phyloP scores from a whole-genome alignment of 2,113 vertebrate species.

The Butorides virescens region DNA sequence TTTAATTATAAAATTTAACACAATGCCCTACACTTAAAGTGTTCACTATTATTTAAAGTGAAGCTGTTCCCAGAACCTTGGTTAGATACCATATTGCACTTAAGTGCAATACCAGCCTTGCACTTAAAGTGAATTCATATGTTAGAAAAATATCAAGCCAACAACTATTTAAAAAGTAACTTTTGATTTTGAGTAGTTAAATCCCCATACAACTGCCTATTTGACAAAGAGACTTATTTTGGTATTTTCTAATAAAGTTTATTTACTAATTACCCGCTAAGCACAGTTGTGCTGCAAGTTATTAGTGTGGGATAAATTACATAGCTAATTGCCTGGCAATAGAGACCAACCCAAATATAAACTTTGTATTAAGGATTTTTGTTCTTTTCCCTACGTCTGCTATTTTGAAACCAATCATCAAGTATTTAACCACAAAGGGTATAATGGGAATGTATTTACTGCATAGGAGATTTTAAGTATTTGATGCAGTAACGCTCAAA shows the following conservation, averaged over 20 bases:
- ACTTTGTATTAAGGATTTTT: not conserved
- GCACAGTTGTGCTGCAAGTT: not conserved
- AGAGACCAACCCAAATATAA: not conserved
- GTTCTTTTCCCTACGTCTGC: not conserved
- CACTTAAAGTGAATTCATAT: not conserved
- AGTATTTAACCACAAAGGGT: not conserved
- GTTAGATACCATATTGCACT: not conserved
- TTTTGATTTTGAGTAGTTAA: not conserved
- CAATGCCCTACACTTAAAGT: not conserved
- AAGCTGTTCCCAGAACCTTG: not conserved
- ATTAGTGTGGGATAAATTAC: conserved; percentile 17
- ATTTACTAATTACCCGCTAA: not conserved
- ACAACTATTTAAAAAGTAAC: not conserved
- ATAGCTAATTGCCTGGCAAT: conserved; percentile 5
- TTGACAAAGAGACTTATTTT: not conserved
- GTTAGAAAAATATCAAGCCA: not conserved
- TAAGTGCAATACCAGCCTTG: not conserved
- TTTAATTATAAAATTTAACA: not conserved
- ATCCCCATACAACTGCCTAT: not conserved
- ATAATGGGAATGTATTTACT: not conserved
- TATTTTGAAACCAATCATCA: not conserved
- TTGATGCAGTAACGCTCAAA: not conserved
- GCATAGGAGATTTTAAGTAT: not conserved
- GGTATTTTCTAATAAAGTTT: not conserved
- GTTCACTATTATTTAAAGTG: not conserved